Evolutionary conservation across 2,113 vertebrate species (phyloP), one percentile per base, ranked within the genome.

Genomic region (Nibea coibor): DNA sequence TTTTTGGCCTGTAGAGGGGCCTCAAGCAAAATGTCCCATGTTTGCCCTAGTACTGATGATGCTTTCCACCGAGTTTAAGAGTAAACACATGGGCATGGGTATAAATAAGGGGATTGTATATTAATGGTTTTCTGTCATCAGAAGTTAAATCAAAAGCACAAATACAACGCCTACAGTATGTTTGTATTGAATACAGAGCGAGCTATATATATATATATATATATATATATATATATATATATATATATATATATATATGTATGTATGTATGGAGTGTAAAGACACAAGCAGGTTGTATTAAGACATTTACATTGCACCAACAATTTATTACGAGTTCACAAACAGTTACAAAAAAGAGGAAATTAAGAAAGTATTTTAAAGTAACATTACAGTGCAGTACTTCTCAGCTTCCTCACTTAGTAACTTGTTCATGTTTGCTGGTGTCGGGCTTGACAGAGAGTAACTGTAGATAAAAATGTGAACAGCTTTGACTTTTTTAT

Each of bases 1-100:
- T n/a, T 64, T 77, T 24, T 50, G 43, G 71, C 82, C 90, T 82
- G 69, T 59, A 90, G 87, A 91, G 82, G 80, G 82, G 50, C 59
- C 50, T 78, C 57, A 72, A 84, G 79, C 57, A 15, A 77, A 82
- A 61, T 35, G 15, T 65, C 57, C 16, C 35, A 58, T 4, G 14
- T 58, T 31, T 26, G 50, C 31, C 54, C 4, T 0, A 4, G 14
- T 8, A 15, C 10, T 12, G 64, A 19, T 64, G 28, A 17, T 56
- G 14, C 14, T 16, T 35, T 28, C 15, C 47, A 56, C 3, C 10
- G 2, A 22, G 24, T 20, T 19, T 24, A 16, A 57, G 48, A 24
- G 57, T 35, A 24, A 45, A 51, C 50, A 80, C 1, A n/a, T 35
- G 31, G 5, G 5, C 56, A 12, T 10, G 1, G 16, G 24, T 61